Base-by-base conservation (phyloP, 2,113 vertebrate genomes). In the Vulpes vulpes region DNA sequence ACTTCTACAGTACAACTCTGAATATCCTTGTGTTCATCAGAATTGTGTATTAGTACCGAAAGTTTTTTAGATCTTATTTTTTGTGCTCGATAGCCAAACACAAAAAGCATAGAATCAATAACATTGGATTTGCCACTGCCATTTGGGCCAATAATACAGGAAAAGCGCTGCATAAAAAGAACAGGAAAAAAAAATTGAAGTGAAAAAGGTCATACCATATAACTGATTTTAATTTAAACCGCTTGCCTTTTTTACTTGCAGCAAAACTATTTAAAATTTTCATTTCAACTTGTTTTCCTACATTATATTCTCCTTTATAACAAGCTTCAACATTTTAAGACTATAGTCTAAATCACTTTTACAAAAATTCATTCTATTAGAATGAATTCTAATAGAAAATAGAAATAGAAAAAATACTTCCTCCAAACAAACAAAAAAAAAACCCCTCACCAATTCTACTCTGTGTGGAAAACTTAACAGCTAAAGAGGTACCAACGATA, bases 81-180 rank as follows among this genome's bases (percentile, higher is more conserved):
- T 99, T 99, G 99, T 89, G 99, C 99, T 98, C 99, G 99, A 96
- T 99, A 99, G 74, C 99, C 99, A 97, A 99, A 99, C 16, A 99
- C 99, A 99, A 99, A 99, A 78, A 99, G 99, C 99, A 99, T 99
- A 8, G 99, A 99, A 98, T 99, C 99, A 96, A 99, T 99, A 98
- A 99, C 99, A 95, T 99, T 99, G 98, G 99, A 99, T 98, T 99
- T 99, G 71, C 99, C 99, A 92, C 99, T 99, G 97, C 99, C 99
- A 91, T 99, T 99, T 71, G 99, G 99, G 67, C 99, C 99, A 98
- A 99, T 99, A 98, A 99, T 99, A 94, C 99, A 99, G 11, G 99
- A 99, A 98, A 99, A 99, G 59, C 99, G 99, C 99, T 99, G 99
- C 27, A 97, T 83, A 53, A 90, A 93, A 89, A 97, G 93, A 89